These are phyloP conservation scores for Mythimna lalbum DNA, from an alignment of 2,888 invertebrate genomes.

Conservation along the genomic window DNA sequence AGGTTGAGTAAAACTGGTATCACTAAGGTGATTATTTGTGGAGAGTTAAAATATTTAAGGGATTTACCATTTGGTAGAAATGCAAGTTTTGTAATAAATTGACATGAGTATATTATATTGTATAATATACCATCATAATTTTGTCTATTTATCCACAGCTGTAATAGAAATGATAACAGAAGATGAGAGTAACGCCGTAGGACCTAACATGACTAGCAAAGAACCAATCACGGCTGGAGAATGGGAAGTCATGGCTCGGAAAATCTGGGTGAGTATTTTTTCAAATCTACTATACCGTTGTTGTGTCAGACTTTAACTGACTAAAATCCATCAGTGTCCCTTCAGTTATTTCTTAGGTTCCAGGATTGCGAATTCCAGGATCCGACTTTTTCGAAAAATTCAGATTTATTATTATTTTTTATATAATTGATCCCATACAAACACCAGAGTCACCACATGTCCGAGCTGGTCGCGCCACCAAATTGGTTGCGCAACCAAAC, in stretches of 20 bases:
- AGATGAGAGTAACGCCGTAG: constrained; percentile 80
- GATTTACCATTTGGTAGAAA: not conserved
- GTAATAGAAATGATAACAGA: constrained; percentile 85
- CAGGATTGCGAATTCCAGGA: no score
- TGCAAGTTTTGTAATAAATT: not conserved
- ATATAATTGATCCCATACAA: no score
- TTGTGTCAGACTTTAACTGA: no score
- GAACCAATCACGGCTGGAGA: constrained; percentile 96
- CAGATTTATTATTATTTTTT: no score
- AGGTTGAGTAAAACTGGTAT: not conserved
- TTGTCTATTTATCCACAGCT: constrained; percentile 66
- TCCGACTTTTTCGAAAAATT: no score
- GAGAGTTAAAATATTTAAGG: not conserved
- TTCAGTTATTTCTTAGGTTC: no score
- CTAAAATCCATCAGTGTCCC: no score
- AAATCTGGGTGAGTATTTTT: constrained; percentile 93
- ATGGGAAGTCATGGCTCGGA: constrained; percentile 97
- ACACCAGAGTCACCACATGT: no score
- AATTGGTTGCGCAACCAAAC: no score
- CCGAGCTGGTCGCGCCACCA: no score
- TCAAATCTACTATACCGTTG: no score
- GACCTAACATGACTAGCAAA: constrained; percentile 93
- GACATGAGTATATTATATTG: not conserved
- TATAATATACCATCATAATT: no score
- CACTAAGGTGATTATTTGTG: not conserved